phyloP scores from a whole-genome alignment of 2,113 vertebrate genomes.

The Caloenas nicobarica region DNA sequence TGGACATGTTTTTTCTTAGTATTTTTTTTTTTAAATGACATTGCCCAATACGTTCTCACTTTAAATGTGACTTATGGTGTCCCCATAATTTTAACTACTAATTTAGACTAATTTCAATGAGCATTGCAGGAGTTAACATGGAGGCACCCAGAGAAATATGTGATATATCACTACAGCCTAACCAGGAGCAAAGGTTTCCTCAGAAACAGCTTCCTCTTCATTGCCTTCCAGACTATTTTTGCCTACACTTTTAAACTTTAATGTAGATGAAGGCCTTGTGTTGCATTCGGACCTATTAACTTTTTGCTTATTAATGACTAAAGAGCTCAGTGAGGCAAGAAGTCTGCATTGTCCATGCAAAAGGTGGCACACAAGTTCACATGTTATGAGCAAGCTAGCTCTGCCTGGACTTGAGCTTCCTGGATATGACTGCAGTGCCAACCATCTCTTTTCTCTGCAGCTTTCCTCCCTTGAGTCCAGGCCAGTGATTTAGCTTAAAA shows the following conservation, averaged over 20 bases:
- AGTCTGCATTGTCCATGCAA: accelerated
- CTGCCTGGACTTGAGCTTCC: background rate
- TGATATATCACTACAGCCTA: background rate
- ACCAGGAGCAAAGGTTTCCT: background rate
- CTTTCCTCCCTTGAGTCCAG: background rate
- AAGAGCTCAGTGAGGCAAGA: background rate
- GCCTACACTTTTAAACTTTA: background rate
- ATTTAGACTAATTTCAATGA: background rate
- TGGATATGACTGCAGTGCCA: background rate
- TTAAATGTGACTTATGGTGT: background rate
- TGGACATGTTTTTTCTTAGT: background rate
- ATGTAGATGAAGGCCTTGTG: background rate
- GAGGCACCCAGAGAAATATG: background rate
- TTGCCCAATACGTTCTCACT: background rate
- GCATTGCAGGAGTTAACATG: background rate
- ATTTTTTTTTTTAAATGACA: background rate
- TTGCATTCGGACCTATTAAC: background rate
- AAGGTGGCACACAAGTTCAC: background rate
- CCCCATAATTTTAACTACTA: background rate
- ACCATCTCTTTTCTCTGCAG: background rate
- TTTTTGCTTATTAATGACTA: background rate
- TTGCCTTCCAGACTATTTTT: background rate
- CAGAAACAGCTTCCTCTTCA: background rate
- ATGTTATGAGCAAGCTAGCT: background rate
- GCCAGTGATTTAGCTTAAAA: background rate